Evolutionary conservation across 2,797 vertebrate species (phyloP), one percentile per base, ranked within the genome.

Genomic region (Enteromius fasciolatus): DNA sequence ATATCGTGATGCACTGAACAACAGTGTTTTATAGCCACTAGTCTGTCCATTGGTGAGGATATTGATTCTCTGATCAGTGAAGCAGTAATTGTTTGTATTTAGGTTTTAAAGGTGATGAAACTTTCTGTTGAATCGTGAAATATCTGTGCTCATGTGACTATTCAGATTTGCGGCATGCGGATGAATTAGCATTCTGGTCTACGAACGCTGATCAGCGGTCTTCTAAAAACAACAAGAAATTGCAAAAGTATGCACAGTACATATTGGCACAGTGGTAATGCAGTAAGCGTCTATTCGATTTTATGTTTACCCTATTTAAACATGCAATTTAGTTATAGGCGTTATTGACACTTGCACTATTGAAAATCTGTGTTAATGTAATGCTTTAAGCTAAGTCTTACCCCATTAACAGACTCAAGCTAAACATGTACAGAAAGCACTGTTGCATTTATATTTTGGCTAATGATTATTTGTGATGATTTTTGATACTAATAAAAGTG

Each of bases 71-170:
- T 25, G 10, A 72, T 48, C 31, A 52, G 59, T 59, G 36, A 69
- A 64, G 31, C 20, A 39, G 52, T 83, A 33, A 5, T 61, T 83
- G 76, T 67, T 81, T 73, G 66, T 54, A 36, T 76, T 61, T 36
- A n/a, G 44, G 28, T 74, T 67, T 28, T 76, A 82, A 64, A 82
- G 17, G 72, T 59, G 73, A 76, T 82, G 74, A 69, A 82, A 82
- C 25, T 44, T 23, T 46, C 2, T 23, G 15, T 31, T 50, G 39
- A 61, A 77, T 69, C 54, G 14, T 83, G 64, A 69, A 76, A 69
- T 77, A 39, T 59, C 41, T 25, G 39, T 5, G 76, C 57, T 31
- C 20, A 11, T 41, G 68, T 73, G 36, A 48, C 54, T 73, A 8
- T 73, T 76, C 11, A 52, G 57, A 44, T 33, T 59, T 66, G 48